Conservation (phyloP, 2,113 vertebrate genomes). For the Dryoscopus gambensis region DNA sequence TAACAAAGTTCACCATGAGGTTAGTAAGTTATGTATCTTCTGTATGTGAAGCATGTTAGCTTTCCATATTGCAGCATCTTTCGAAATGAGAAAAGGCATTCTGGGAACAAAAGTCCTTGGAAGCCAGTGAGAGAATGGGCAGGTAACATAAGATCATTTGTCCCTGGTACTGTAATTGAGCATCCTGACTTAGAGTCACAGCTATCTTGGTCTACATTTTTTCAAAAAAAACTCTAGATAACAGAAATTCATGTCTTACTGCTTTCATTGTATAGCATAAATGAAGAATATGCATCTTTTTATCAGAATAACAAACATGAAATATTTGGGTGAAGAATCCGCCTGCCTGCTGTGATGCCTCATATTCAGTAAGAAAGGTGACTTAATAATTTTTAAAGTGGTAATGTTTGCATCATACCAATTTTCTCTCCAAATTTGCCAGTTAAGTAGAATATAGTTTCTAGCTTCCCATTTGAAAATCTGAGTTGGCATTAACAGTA, state of each 20-base stretch:
- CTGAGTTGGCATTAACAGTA: background rate
- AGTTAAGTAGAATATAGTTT: background rate
- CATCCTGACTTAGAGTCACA: background rate
- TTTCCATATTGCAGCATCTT: background rate
- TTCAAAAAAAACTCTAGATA: background rate
- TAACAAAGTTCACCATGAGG: background rate
- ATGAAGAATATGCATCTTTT: background rate
- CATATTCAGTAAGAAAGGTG: background rate
- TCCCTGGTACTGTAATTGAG: background rate
- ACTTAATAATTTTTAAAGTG: background rate
- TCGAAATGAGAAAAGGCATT: background rate
- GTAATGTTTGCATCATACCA: background rate
- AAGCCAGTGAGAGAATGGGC: background rate
- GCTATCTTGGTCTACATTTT: background rate
- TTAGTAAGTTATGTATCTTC: background rate
- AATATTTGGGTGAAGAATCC: background rate
- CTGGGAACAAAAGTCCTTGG: background rate
- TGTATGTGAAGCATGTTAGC: background rate
- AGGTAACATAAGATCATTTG: background rate
- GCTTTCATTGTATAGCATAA: background rate
- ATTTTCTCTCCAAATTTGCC: background rate
- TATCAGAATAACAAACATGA: background rate
- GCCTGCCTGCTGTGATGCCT: background rate
- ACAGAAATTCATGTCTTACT: background rate
- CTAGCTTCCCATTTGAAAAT: background rate